Evolutionary conservation across 1,140 invertebrate genomes (phyloP), one percentile per base, ranked within the genome.

Genomic region (Mylabris phalerata): DNA sequence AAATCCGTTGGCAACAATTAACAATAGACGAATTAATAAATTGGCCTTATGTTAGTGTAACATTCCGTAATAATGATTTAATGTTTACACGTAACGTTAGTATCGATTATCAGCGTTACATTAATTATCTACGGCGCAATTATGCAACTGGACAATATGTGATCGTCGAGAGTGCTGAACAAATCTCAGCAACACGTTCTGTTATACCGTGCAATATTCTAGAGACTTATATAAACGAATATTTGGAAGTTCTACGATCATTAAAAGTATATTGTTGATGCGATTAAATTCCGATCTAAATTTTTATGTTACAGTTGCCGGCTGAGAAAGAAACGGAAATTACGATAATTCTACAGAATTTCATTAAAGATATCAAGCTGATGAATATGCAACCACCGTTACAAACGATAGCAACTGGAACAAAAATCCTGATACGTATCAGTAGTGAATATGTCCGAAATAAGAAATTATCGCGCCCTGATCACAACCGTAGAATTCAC

Each of bases 41-140:
- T 45, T 55, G 51, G 41, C 58, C 58, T 11, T 54, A 38, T 39
- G 40, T 60, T 10, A 46, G 55, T 10, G 51, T 55, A 10, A 46
- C 9, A 6, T 60, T 60, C 26, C 39, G 46, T 24, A 48, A 19
- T 19, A 3, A 10, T 42, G 27, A 50, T 54, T 6, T 25, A 48
- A 11, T 60, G 44, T 13, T 60, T 55, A 3, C 40, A 42, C 48
- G 19, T 3, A 50, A 49, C 25, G 45, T 13, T 27, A 40, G 41
- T 9, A 39, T 46, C 2, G 51, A 55, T 39, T 46, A 46, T 10
- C 25, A 47, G 9, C 45, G 45, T 25, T 60, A 49, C 44, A 46
- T 60, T 9, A 60, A 51, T 44, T 39, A 43, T 48, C 9, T 10
- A 25, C 39, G 50, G 45, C 26, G 32, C 1, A 54, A n/a, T 44